A percentile compares a stretch with the other conserved stretches of the same genome.
Conservation (phyloP, 2,797 vertebrate genomes). For the Rhinichthys osculus region DNA sequence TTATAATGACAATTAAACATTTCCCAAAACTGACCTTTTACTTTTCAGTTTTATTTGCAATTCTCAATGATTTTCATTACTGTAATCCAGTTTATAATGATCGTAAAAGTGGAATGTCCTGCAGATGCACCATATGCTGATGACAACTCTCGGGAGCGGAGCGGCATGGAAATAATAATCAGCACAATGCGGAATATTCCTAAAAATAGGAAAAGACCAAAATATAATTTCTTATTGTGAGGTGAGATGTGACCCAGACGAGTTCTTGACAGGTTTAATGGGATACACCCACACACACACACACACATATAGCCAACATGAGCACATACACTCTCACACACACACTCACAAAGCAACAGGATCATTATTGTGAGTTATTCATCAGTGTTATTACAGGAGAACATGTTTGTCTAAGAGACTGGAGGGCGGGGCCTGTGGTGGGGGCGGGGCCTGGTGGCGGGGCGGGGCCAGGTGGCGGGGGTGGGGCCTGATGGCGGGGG, state of each 20-base stretch:
- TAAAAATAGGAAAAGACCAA: neutral
- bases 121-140: no score
- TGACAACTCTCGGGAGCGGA: no score
- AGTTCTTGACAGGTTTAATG: slow-evolving; percentile 14
- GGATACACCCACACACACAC: neutral
- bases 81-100: no score
- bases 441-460: no score
- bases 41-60: neutral
- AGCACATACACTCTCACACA: neutral
- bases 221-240: neutral
- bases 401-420: neutral
- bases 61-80: neutral
- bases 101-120: no score
- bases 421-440: no score
- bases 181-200: neutral
- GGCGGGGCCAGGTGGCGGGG: no score
- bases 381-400: neutral
- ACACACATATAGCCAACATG: neutral
- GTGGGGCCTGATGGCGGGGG: no score
- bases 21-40: neutral
- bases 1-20: neutral
- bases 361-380: slow-evolving; percentile 4
- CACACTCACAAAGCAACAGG: neutral
- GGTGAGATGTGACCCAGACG: slow-evolving; percentile 4
- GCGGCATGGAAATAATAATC: neutral